Conservation (phyloP, 2,888 invertebrate species). For the Atethmia centrago region DNA sequence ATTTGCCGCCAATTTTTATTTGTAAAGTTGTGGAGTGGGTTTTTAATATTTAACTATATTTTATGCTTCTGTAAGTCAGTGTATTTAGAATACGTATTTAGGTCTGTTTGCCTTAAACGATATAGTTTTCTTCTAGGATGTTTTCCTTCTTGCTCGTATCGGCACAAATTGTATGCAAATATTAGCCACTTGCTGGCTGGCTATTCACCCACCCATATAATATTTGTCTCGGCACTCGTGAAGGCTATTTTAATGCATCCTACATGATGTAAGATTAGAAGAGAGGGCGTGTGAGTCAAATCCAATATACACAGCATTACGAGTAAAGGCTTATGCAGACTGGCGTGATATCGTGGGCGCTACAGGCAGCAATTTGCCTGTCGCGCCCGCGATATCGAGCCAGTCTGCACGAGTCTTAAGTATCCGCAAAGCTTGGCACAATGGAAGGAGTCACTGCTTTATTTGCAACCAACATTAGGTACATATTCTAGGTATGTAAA, state of each 20-base stretch:
- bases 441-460: slow-evolving; percentile 10
- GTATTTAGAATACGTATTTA: not conserved
- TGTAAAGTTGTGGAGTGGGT: not conserved
- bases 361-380: no score
- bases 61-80: slow-evolving; percentile 18
- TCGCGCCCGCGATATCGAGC: no score
- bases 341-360: no score
- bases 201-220: not conserved
- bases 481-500: slow-evolving; percentile 34
- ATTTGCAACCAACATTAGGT: slow-evolving; percentile 33
- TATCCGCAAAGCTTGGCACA: slow-evolving; percentile 28
- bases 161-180: not conserved
- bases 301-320: not conserved
- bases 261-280: not conserved
- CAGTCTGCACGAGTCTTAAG: no score
- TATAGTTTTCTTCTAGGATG: not conserved
- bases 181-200: not conserved
- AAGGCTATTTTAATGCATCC: not conserved
- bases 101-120: not conserved
- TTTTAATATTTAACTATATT: slow-evolving; percentile 18
- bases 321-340: no score
- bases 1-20: slow-evolving; percentile 59
- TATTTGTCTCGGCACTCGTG: not conserved
- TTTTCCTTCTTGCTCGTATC: not conserved
- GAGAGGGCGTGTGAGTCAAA: not conserved